A percentile compares a stretch with the other conserved stretches of the same genome.
Evolutionary conservation across 2,888 invertebrate species (phyloP).

Genomic region (Synergus gifuensis): DNA sequence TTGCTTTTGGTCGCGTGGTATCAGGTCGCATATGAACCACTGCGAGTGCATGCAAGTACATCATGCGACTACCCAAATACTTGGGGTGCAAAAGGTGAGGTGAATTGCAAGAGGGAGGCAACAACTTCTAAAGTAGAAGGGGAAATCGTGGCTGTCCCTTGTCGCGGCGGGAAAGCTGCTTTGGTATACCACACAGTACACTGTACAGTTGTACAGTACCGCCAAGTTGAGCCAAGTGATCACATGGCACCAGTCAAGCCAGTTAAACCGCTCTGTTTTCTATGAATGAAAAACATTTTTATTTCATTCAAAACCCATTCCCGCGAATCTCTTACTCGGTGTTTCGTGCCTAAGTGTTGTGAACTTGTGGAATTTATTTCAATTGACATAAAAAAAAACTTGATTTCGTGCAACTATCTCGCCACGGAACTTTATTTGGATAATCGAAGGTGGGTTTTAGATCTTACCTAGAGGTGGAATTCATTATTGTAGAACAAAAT

Average conservation of each 20-base stretch:
- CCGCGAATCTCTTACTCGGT: slow-evolving; percentile 2
- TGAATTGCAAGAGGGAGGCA: neutral
- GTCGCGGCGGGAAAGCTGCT: slow-evolving; percentile 41
- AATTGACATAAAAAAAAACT: neutral
- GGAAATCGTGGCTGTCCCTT: slow-evolving; percentile 38
- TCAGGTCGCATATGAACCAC: slow-evolving; percentile 12
- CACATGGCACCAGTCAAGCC: slow-evolving; percentile 42
- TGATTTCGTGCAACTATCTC: neutral
- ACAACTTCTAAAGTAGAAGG: slow-evolving; percentile 19
- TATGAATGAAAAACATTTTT: slow-evolving; percentile 11
- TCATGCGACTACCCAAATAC: no score
- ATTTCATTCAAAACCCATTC: neutral
- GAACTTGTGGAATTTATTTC: neutral
- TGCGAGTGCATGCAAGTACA: slow-evolving; percentile 10
- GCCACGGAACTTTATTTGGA: neutral
- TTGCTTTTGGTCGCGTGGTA: slow-evolving; percentile 13
- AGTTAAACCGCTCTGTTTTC: neutral
- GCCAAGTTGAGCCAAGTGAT: slow-evolving; percentile 28
- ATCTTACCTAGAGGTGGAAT: neutral
- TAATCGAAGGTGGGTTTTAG: neutral
- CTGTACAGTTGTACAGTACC: neutral
- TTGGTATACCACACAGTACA: neutral
- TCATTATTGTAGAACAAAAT: neutral
- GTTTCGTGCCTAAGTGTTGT: neutral
- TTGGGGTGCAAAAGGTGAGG: slow-evolving; percentile 22